Evolutionary conservation across 2,888 invertebrate species (phyloP).

Genomic region (Cryptophagus acutangulus): DNA sequence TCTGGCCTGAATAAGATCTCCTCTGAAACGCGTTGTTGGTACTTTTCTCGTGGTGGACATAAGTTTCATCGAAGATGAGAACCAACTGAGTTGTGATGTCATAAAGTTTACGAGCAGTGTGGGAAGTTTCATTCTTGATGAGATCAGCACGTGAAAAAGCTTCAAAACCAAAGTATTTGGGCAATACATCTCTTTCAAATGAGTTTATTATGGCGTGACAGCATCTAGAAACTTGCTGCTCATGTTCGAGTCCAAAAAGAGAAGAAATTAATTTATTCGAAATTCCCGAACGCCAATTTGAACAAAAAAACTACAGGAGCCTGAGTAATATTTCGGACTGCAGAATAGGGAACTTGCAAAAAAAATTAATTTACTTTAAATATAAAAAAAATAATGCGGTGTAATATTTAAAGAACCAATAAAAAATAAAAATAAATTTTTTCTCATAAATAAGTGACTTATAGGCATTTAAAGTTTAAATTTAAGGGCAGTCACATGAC

Average conservation of each 20-base stretch:
- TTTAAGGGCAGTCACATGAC: no score
- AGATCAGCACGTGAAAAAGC: neutral
- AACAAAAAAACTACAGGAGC: conserved; percentile 1
- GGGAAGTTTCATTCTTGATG: neutral
- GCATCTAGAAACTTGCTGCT: neutral
- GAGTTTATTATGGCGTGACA: neutral
- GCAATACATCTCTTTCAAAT: neutral
- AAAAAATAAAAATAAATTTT: no score
- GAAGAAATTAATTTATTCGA: neutral
- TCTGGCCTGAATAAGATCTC: conserved; percentile 22
- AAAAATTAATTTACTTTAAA: no score
- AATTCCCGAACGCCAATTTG: neutral
- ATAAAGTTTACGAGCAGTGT: conserved; percentile 8
- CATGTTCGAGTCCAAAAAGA: neutral
- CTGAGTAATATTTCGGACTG: neutral
- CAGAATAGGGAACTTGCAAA: no score
- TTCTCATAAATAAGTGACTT: no score
- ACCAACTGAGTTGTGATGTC: conserved; percentile 8
- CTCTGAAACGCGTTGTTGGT: conserved; percentile 21
- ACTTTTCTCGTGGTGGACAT: conserved; percentile 24
- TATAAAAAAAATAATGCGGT: no score
- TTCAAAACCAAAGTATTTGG: neutral
- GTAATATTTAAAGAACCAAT: no score
- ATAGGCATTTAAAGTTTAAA: no score
- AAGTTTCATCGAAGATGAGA: conserved; percentile 23